Percentiles rank a stretch among this genome's conserved stretches.
Evolutionary conservation across 2,888 invertebrate species (phyloP).

Genomic region (Octonoba sinensis): DNA sequence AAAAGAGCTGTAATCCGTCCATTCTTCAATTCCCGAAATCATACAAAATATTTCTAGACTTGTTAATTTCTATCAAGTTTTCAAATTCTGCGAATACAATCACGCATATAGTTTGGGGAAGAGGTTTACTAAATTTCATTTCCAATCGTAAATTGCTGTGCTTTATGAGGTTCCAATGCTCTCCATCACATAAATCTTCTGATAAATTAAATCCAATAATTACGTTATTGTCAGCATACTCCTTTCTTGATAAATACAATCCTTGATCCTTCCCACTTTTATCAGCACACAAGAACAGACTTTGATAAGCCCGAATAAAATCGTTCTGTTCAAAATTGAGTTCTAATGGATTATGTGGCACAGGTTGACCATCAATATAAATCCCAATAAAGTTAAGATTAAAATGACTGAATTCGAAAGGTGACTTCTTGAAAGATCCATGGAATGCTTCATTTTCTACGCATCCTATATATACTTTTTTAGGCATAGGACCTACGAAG

Average conservation of each 20-base stretch:
- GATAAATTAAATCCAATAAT: slow-evolving; percentile 15
- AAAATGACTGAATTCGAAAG: too few species aligned
- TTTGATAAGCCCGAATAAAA: slow-evolving; percentile 67
- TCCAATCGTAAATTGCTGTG: slow-evolving; percentile 31
- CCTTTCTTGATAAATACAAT: slow-evolving; percentile 10
- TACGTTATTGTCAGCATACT: not conserved
- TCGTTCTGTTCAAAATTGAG: not conserved
- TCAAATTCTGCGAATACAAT: slow-evolving; percentile 26
- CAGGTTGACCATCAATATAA: not conserved
- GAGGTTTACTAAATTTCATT: slow-evolving; percentile 20
- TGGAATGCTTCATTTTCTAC: too few species aligned
- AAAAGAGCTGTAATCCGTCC: too few species aligned
- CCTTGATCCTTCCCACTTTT: too few species aligned
- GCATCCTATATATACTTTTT: too few species aligned
- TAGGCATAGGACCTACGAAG: too few species aligned
- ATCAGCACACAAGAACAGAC: slow-evolving; percentile 66
- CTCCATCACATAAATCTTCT: slow-evolving; percentile 56
- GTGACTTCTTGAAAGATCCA: too few species aligned
- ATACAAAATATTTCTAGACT: slow-evolving; percentile 10
- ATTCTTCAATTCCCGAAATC: slow-evolving; percentile 33
- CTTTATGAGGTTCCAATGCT: slow-evolving; percentile 10
- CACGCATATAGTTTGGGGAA: slow-evolving; percentile 7
- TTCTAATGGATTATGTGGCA: slow-evolving; percentile 21
- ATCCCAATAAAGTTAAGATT: too few species aligned
- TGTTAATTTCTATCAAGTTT: slow-evolving; percentile 23